Conservation (phyloP, 2,888 invertebrate species). For the Uloborus plumipes region DNA sequence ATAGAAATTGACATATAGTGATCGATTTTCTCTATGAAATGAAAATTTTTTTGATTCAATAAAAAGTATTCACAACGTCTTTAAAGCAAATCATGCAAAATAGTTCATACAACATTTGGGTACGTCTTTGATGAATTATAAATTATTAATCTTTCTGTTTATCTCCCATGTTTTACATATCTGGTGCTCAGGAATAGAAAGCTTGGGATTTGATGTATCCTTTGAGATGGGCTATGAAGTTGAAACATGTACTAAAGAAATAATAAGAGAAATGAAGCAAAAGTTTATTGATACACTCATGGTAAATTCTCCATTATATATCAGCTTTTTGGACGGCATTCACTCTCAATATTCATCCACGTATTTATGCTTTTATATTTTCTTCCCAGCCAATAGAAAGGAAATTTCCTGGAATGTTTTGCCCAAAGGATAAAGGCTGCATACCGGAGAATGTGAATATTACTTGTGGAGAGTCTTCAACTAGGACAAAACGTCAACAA, state of each 20-base stretch:
- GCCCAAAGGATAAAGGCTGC: conserved; percentile 22
- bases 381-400: no score
- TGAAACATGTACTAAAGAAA: conserved; percentile 26
- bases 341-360: no score
- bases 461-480: conserved; percentile 1
- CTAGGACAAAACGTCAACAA: background rate
- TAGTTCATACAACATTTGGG: no score
- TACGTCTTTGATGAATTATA: no score
- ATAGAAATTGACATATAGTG: no score
- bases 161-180: background rate
- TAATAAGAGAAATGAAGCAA: conserved; percentile 16
- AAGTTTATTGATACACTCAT: conserved; percentile 28
- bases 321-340: no score
- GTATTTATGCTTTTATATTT: background rate
- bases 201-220: conserved; percentile 17
- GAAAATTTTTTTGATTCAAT: no score
- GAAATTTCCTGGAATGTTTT: conserved; percentile 10
- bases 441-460: conserved; percentile 45
- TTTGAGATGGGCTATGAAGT: conserved; percentile 18
- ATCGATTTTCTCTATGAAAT: no score
- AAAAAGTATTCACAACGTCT: no score
- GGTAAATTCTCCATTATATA: conserved; percentile 4
- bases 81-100: no score
- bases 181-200: conserved; percentile 22
- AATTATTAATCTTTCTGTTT: background rate